phyloP scores from a whole-genome alignment of 2,797 vertebrate genomes.

The Onychomys torridus region DNA sequence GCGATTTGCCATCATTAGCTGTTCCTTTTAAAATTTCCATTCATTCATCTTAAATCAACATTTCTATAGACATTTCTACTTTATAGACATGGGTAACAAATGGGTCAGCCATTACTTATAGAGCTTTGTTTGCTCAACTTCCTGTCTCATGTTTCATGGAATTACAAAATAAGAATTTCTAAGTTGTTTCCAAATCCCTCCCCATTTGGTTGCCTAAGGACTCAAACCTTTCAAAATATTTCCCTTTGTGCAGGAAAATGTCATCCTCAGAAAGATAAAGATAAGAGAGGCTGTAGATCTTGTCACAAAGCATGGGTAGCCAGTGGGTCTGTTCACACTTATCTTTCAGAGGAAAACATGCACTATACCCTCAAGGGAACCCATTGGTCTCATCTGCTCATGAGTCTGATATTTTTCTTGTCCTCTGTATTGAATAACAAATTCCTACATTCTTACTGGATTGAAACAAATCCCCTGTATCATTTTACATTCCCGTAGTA shows the following conservation, averaged over 20 bases:
- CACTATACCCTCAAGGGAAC: background rate
- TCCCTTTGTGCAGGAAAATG: background rate
- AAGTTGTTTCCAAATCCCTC: background rate
- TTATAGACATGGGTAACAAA: background rate
- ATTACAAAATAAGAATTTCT: background rate
- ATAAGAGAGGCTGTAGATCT: background rate
- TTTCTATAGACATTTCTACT: background rate
- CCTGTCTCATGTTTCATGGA: background rate
- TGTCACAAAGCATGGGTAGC: background rate
- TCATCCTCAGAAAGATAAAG: background rate
- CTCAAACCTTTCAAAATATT: background rate
- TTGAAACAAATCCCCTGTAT: background rate
- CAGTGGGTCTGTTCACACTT: background rate
- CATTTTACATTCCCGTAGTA: background rate
- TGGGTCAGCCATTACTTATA: background rate
- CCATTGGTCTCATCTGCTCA: background rate
- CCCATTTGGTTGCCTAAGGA: background rate
- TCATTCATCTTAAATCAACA: background rate
- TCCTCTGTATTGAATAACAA: background rate
- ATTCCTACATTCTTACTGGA: background rate
- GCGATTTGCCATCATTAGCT: background rate
- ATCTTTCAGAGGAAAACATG: background rate
- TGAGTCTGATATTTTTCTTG: background rate
- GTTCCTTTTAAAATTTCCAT: background rate
- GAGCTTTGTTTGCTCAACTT: background rate